Evolutionary conservation across 2,113 vertebrate genomes (phyloP).

Genomic region (Delphinus delphis): DNA sequence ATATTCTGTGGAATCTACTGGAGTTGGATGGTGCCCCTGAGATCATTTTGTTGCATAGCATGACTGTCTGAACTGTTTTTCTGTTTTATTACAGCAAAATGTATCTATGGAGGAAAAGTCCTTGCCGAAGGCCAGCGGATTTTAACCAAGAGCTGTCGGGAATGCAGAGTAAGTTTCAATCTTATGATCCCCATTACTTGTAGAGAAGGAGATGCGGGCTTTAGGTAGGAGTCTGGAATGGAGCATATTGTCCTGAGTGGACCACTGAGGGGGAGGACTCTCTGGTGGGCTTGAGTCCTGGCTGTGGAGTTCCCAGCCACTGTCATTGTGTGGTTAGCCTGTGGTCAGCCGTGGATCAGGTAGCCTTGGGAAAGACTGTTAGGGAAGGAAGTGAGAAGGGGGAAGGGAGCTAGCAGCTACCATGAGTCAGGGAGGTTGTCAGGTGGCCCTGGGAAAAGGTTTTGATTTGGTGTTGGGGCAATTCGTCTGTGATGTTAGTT

Average conservation of each 20-base stretch:
- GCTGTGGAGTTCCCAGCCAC: neutral
- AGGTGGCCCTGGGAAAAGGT: no score
- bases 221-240: neutral
- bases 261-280: neutral
- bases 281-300: neutral
- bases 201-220: neutral
- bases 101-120: slow-evolving; percentile 90
- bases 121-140: slow-evolving; percentile 92
- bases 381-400: neutral
- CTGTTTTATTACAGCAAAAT: slow-evolving; percentile 88
- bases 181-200: neutral
- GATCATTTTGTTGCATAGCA: neutral
- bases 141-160: slow-evolving; percentile 91
- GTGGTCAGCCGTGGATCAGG: neutral
- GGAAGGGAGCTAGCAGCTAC: neutral
- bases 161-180: slow-evolving; percentile 91
- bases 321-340: neutral
- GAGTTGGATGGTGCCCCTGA: neutral
- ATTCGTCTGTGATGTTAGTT: no score
- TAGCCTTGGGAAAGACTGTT: neutral
- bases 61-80: slow-evolving; percentile 37
- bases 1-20: neutral
- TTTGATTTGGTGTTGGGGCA: neutral
- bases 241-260: neutral
- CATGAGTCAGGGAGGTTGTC: neutral